A percentile compares a stretch with the other conserved stretches of the same genome.
phyloP scores from a whole-genome alignment of 2,113 vertebrate genomes.

The Conger conger region DNA sequence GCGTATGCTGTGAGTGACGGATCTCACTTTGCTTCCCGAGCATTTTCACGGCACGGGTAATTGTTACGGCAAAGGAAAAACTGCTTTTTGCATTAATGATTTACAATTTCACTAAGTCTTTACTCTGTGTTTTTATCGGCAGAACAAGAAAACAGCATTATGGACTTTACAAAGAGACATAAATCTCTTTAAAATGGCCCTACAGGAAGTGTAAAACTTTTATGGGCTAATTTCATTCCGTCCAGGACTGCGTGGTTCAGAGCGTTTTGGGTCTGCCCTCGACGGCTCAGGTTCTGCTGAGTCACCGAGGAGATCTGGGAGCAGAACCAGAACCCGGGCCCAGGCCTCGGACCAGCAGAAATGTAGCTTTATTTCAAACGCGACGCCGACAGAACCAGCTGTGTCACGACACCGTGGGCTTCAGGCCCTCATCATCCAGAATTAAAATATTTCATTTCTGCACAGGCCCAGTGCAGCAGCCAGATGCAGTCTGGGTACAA shows the following conservation, averaged over 20 bases:
- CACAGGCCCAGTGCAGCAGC: not conserved
- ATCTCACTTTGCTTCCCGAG: not conserved
- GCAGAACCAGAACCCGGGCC: not conserved
- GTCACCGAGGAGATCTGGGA: not conserved
- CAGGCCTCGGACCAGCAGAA: not conserved
- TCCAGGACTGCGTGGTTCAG: not conserved
- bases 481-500: not conserved
- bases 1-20: not conserved
- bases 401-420: not conserved
- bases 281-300: not conserved
- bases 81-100: slow-evolving; percentile 1
- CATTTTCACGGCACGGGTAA: not conserved
- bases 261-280: not conserved
- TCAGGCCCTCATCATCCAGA: not conserved
- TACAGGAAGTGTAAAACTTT: slow-evolving; percentile 6
- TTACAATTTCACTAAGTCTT: not conserved
- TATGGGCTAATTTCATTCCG: not conserved
- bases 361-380: not conserved
- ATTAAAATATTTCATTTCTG: not conserved
- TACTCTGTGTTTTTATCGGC: not conserved
- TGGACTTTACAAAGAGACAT: not conserved
- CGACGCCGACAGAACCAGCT: not conserved
- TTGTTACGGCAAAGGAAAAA: not conserved
- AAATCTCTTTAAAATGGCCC: not conserved
- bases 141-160: not conserved